Evolutionary conservation across 2,888 invertebrate genomes (phyloP), one percentile per base, ranked within the genome.

Genomic region (Callyntrura sp.): DNA sequence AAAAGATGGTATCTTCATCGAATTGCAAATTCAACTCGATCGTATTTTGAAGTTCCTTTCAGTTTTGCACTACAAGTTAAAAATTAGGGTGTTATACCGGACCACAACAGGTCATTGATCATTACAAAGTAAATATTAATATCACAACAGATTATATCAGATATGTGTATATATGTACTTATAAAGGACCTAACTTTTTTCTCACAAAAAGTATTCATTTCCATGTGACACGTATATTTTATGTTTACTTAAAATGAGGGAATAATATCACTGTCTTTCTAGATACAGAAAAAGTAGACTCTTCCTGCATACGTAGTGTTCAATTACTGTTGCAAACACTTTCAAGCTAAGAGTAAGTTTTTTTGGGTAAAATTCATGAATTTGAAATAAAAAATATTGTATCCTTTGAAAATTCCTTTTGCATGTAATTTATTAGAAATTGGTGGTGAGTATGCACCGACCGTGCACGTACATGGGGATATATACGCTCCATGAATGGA

Each of bases 11-110:
- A 4, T 25, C 12, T 62, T 23, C 43, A 83, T 83, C 68, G 83
- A 83, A 65, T 83, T 83, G 83, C 83, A 83, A 83, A 83, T 83
- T 83, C n/a, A 20, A 9, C 43, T 57, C 6, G 55, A 25, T 4
- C 25, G 23, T 62, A 1, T 23, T 62, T 62, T 62, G 23, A 25
- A 62, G 25, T 11, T 11, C 9, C 62, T 62, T 5, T 23, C 25
- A 81, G 17, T 35, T 57, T 57, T 57, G 35, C 57, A 20, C 12
- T 45, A 23, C 6, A 48, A 48, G 14, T 45, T 17, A 20, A 48
- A 23, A 48, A 23, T n/a, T 51, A 20, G 48, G n/a, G 23, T 23
- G 12, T 20, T 35, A 35, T 76, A 48, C 23, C 3, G 2, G 51
- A 48, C 25, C 17, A 48, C 76, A 48, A 48, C 76, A 48, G 23